Conservation (phyloP, 1,140 invertebrate species). For the Lethrus apterus region DNA sequence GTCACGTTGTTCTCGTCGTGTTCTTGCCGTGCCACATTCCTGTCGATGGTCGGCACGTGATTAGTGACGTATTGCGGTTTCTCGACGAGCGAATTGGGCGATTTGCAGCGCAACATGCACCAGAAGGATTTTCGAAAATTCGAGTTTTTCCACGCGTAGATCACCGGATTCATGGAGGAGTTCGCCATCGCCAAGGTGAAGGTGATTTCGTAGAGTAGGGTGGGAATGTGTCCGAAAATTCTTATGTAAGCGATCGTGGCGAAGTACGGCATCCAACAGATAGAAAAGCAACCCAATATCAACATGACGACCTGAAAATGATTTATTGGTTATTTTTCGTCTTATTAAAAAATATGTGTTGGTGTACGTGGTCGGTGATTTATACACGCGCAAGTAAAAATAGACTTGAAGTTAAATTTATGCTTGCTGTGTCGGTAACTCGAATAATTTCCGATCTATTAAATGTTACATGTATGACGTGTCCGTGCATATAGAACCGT, state of each 20-base stretch:
- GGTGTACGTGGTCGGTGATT: too few species aligned
- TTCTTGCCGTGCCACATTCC: too few species aligned
- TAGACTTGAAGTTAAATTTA: too few species aligned
- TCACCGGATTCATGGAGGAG: slow-evolving; percentile 68
- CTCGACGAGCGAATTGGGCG: slow-evolving; percentile 35
- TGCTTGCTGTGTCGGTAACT: too few species aligned
- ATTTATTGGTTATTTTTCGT: neutral
- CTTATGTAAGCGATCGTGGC: slow-evolving; percentile 55
- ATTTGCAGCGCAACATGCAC: slow-evolving; percentile 54
- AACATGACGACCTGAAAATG: slow-evolving; percentile 60
- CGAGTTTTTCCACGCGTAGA: slow-evolving; percentile 74
- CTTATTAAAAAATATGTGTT: too few species aligned
- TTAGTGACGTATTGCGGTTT: slow-evolving; percentile 34
- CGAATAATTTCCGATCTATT: too few species aligned
- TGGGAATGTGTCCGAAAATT: slow-evolving; percentile 43
- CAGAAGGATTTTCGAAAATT: slow-evolving; percentile 62
- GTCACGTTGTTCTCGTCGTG: too few species aligned
- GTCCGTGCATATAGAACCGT: too few species aligned
- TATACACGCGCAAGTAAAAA: too few species aligned
- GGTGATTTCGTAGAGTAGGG: slow-evolving; percentile 55
- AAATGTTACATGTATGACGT: too few species aligned
- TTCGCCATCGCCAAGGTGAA: slow-evolving; percentile 66
- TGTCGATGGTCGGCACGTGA: slow-evolving; percentile 29
- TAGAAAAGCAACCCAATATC: slow-evolving; percentile 64
- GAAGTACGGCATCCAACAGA: slow-evolving; percentile 71